phyloP scores from a whole-genome alignment of 2,113 vertebrate genomes.

The Cairina moschata region DNA sequence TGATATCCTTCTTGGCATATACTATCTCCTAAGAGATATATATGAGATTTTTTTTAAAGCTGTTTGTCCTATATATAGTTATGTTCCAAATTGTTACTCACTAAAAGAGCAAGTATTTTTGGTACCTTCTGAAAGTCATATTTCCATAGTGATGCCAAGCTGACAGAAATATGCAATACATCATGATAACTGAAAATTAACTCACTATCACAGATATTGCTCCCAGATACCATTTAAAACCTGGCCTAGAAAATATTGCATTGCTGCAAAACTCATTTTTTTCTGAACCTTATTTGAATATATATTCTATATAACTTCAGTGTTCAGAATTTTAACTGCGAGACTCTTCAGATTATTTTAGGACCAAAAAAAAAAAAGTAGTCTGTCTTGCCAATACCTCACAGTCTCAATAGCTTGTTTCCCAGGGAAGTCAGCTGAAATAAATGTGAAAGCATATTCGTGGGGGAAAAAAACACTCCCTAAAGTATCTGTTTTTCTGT shows the following conservation, averaged over 20 bases:
- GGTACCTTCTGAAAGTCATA: conserved; percentile 58
- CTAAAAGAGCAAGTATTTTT: conserved; percentile 74
- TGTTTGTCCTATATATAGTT: conserved; percentile 42
- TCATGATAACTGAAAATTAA: not conserved
- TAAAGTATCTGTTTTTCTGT: not conserved
- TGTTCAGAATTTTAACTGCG: not conserved
- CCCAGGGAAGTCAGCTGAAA: not conserved
- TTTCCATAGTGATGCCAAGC: conserved; percentile 64
- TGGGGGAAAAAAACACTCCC: not conserved
- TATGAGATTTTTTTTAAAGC: not conserved
- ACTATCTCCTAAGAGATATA: not conserved
- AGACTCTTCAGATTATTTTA: not conserved
- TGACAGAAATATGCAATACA: conserved; percentile 43
- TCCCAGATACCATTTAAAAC: conserved; percentile 1
- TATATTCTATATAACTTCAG: not conserved
- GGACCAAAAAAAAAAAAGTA: not conserved
- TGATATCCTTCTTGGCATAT: not conserved
- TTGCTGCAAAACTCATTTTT: not conserved
- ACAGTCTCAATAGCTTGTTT: not conserved
- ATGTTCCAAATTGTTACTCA: conserved; percentile 50
- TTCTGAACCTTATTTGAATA: not conserved
- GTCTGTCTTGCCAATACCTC: too few relatives aligned
- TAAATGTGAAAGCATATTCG: not conserved
- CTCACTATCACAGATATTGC: not conserved
- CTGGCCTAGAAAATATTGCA: not conserved